These are phyloP conservation scores for Choreutis nemorana DNA, from an alignment of 2,888 invertebrate genomes.

Conservation along the genomic window DNA sequence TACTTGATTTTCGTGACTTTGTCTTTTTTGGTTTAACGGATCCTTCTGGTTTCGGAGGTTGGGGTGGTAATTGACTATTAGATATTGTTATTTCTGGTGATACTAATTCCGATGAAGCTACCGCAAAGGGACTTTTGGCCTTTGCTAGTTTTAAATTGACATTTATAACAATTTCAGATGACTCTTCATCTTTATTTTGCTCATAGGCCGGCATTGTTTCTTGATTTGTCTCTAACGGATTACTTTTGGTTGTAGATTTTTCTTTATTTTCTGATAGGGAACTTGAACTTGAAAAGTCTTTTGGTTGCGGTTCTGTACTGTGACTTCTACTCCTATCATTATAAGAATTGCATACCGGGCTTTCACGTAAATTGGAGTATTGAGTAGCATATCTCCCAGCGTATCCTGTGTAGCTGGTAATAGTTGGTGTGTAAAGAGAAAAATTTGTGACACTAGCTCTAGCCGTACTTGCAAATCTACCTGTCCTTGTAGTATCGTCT, in stretches of 20 bases:
- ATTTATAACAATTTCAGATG: constrained; percentile 50
- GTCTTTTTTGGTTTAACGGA: constrained; percentile 35
- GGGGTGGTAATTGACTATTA: constrained; percentile 55
- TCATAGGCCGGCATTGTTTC: constrained; percentile 32
- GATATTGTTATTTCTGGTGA: constrained; percentile 50
- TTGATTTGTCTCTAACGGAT: constrained; percentile 22
- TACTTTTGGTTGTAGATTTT: constrained; percentile 17
- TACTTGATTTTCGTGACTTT: constrained; percentile 45
- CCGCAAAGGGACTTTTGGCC: constrained; percentile 31
- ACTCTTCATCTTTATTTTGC: constrained; percentile 44
- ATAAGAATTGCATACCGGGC: constrained; percentile 23
- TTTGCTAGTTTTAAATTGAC: constrained; percentile 53
- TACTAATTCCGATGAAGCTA: constrained; percentile 30
- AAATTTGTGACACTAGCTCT: constrained; percentile 69
- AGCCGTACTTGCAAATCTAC: constrained; percentile 68
- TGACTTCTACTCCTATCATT: constrained; percentile 44
- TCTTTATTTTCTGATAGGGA: constrained; percentile 24
- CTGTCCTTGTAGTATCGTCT: constrained; percentile 73
- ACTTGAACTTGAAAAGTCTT: constrained; percentile 23
- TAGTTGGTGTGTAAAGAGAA: constrained; percentile 67
- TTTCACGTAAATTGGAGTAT: constrained; percentile 43
- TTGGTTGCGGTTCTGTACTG: constrained; percentile 37
- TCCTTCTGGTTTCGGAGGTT: constrained; percentile 53
- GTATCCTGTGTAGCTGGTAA: constrained; percentile 46
- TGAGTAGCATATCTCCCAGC: constrained; percentile 57